Base-by-base conservation (phyloP, 2,888 invertebrate species). In the Drosophila formosana region DNA sequence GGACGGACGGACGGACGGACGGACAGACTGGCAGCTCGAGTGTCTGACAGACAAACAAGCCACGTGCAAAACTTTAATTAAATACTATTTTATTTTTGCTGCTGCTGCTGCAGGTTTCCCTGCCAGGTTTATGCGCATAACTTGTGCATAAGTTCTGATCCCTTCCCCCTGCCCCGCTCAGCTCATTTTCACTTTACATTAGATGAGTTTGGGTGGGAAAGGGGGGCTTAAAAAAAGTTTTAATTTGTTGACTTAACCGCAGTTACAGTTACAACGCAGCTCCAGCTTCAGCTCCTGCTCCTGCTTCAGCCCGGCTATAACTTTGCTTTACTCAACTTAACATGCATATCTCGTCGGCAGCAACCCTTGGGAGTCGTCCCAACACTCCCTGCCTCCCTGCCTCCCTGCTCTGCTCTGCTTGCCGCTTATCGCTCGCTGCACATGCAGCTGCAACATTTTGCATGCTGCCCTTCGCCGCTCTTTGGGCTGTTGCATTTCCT, bases 221-320 rank as follows among this genome's bases (percentile, higher is more conserved):
- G 1, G 18, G 39, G 39, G 13, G 41, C 55, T 80, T 69, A 43
- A 73, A 72, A 85, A 84, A 85, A 85, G 89, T 85, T 85, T 85
- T 89, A 85, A 85, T 89, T 85, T 85, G 89, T 85, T 85, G 88
- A 85, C 85, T 85, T 89, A 85, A 89, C 85, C 85, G 88, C 85
- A 89, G 89, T 85, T 88, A 85, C 83, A 88, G 89, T 84, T 85
- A 82, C 78, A 66, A 61, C 66, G 41, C 43, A 32, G 52, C 50
- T 47, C 18, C 41, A 60, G 63, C 68, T 57, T 45, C 61, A 7
- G 28, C 9, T 56, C 58, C 52, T 34, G 37, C 23, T 73, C 11
- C 37, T 34, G 28, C 18, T 47, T 45, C 39, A 51, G 41, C 28
- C 26, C 26, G 80, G 74, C 61, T 84, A 87, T 88, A 83, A 88